Conservation (phyloP, 1,140 invertebrate species). For the Euwallacea similis region DNA sequence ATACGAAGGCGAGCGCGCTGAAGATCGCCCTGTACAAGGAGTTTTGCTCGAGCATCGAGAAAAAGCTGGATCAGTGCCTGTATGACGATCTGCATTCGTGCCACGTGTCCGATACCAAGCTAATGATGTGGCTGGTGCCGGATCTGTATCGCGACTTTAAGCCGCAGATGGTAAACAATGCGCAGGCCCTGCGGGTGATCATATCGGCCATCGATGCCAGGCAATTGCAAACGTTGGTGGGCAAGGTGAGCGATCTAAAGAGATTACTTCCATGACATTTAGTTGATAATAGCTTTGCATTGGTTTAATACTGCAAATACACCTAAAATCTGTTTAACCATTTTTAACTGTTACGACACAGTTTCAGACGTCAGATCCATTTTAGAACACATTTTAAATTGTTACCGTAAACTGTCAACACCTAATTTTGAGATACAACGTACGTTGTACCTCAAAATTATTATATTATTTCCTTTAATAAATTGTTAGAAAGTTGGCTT, state of each 20-base stretch:
- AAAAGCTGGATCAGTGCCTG: slow-evolving; percentile 77
- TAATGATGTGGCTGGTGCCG: slow-evolving; percentile 88
- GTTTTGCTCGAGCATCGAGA: slow-evolving; percentile 78
- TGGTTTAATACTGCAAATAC: no score
- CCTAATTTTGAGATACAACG: no score
- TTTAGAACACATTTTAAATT: no score
- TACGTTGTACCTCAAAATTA: no score
- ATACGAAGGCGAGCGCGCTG: slow-evolving; percentile 66
- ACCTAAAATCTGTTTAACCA: no score
- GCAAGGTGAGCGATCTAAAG: slow-evolving; percentile 56
- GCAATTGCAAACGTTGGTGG: slow-evolving; percentile 88
- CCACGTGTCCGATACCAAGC: slow-evolving; percentile 82
- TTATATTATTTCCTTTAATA: no score
- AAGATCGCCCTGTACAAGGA: slow-evolving; percentile 84
- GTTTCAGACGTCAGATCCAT: no score
- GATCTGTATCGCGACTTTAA: slow-evolving; percentile 91
- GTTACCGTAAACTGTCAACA: no score
- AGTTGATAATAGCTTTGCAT: no score
- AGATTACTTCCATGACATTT: no score
- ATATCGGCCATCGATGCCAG: slow-evolving; percentile 85
- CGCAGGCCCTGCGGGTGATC: slow-evolving; percentile 81
- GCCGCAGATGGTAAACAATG: slow-evolving; percentile 81
- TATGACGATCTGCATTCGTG: slow-evolving; percentile 81
- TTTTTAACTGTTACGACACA: no score
- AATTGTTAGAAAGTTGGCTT: no score